Conservation (phyloP, 1,140 invertebrate species). For the Eumeta japonica region DNA sequence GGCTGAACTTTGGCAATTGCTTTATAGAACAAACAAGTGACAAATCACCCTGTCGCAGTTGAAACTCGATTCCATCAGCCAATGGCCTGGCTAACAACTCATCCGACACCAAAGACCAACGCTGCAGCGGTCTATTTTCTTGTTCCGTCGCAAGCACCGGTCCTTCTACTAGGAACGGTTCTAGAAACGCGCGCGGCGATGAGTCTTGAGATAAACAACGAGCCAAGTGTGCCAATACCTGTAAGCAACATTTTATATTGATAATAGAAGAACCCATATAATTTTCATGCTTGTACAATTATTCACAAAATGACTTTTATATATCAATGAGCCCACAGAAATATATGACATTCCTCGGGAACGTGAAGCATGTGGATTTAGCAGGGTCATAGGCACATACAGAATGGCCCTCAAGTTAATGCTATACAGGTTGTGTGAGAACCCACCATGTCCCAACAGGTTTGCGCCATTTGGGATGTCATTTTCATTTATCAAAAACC, state of each 20-base stretch:
- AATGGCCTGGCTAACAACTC: conserved; percentile 83
- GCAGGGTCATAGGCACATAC: too few species aligned
- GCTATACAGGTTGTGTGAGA: too few species aligned
- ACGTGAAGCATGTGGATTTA: background rate
- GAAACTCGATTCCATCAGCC: conserved; percentile 79
- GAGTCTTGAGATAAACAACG: conserved; percentile 89
- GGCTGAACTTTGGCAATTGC: conserved; percentile 86
- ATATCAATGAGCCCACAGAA: background rate
- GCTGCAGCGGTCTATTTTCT: conserved; percentile 73
- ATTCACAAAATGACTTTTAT: conserved; percentile 25
- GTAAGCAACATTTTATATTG: conserved; percentile 13
- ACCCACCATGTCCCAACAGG: too few species aligned
- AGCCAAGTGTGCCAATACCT: conserved; percentile 73
- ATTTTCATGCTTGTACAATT: too few species aligned
- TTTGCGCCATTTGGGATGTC: too few species aligned
- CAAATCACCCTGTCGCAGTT: conserved; percentile 90
- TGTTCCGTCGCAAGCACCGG: conserved; percentile 80
- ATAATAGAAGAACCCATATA: too few species aligned
- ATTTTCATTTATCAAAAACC: too few species aligned
- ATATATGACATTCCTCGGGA: background rate
- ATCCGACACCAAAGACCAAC: conserved; percentile 93
- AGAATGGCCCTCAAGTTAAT: too few species aligned
- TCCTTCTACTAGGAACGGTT: conserved; percentile 78
- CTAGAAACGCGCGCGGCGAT: conserved; percentile 89
- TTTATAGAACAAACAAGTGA: conserved; percentile 85